phyloP scores from a whole-genome alignment of 2,888 invertebrate species.

The Dugesia japonica region DNA sequence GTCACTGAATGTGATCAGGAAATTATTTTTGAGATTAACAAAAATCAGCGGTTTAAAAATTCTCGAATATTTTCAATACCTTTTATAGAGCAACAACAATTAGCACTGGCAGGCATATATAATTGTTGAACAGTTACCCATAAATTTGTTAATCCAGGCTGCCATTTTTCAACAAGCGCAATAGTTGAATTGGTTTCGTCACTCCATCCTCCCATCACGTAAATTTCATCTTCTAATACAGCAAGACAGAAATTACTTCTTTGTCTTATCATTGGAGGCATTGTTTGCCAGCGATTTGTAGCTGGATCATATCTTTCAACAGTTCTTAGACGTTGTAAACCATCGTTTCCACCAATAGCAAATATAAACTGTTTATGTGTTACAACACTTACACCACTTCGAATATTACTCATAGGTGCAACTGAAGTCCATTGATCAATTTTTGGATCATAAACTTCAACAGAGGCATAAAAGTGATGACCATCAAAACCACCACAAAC shows the following conservation, averaged over 20 bases:
- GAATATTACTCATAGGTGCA: slow-evolving; percentile 12
- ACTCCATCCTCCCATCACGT: slow-evolving; percentile 32
- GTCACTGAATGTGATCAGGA: background rate
- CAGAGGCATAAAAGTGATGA: slow-evolving; percentile 28
- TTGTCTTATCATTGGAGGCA: slow-evolving; percentile 30
- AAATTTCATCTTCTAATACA: slow-evolving; percentile 27
- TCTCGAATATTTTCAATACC: slow-evolving; percentile 26
- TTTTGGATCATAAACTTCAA: slow-evolving; percentile 31
- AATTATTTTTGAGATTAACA: background rate
- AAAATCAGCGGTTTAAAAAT: slow-evolving; percentile 2
- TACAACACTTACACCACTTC: slow-evolving; percentile 31
- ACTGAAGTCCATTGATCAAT: slow-evolving; percentile 33
- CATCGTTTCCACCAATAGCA: slow-evolving; percentile 33
- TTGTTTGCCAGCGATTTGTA: slow-evolving; percentile 22
- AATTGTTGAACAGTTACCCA: slow-evolving; percentile 21
- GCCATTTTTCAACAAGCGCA: slow-evolving; percentile 24
- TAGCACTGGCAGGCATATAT: slow-evolving; percentile 30
- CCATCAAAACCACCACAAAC: slow-evolving; percentile 35
- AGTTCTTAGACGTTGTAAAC: slow-evolving; percentile 24
- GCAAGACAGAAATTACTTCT: slow-evolving; percentile 31
- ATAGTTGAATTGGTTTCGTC: slow-evolving; percentile 31
- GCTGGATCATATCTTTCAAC: slow-evolving; percentile 33
- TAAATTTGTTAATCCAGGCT: slow-evolving; percentile 1
- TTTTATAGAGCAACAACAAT: slow-evolving; percentile 24
- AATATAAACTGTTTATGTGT: slow-evolving; percentile 25